phyloP scores from a whole-genome alignment of 2,113 vertebrate genomes.

The Perognathus longimembris region DNA sequence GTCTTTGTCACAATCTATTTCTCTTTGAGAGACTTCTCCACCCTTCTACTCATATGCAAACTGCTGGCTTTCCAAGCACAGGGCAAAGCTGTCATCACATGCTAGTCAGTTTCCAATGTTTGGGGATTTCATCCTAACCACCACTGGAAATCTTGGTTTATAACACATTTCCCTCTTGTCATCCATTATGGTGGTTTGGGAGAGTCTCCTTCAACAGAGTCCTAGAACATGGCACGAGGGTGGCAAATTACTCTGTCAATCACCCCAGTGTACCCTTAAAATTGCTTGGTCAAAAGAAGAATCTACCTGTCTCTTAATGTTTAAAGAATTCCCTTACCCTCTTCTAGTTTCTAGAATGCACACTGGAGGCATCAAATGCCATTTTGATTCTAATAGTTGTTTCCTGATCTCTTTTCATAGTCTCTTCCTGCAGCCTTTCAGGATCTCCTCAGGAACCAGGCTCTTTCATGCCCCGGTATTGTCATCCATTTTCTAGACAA shows the following conservation, averaged over 20 bases:
- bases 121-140: background rate
- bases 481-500: background rate
- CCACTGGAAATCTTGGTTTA: background rate
- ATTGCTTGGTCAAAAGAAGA: background rate
- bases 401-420: background rate
- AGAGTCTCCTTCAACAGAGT: background rate
- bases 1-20: too few relatives aligned
- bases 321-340: background rate
- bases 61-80: background rate
- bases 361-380: background rate
- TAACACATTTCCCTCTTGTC: background rate
- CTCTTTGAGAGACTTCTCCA: background rate
- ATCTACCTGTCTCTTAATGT: background rate
- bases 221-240: background rate
- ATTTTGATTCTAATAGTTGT: constrained; percentile 1
- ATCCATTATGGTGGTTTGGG: background rate
- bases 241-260: background rate
- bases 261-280: background rate
- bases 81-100: background rate
- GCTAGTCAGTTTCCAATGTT: background rate
- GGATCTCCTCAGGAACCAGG: background rate
- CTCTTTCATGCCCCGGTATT: background rate
- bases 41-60: background rate
- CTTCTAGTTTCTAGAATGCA: background rate
- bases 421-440: background rate